These are phyloP conservation scores for Jordanella pulchra DNA, from an alignment of 2,797 vertebrate genomes.

Conservation along the genomic window DNA sequence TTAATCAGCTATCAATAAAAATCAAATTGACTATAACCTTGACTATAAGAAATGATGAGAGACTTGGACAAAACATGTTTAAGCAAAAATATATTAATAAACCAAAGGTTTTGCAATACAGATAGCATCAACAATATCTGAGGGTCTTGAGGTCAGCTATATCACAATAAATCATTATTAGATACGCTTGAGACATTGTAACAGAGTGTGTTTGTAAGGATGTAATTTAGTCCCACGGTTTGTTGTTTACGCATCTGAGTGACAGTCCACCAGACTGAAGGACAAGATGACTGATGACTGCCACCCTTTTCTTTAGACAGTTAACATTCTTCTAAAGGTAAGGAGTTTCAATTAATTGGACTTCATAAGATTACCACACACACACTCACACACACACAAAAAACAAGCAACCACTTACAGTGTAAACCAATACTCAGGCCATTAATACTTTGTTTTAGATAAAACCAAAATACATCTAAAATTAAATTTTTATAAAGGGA, in stretches of 20 bases:
- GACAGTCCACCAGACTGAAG: conserved; percentile 62
- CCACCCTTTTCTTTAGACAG: conserved; percentile 53
- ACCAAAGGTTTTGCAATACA: conserved; percentile 12
- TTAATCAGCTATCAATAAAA: too few species aligned
- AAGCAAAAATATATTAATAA: not conserved
- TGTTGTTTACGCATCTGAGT: conserved; percentile 12
- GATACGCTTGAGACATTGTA: conserved; percentile 43
- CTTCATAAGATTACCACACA: conserved; percentile 50
- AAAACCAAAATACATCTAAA: conserved; percentile 10
- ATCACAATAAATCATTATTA: conserved; percentile 63
- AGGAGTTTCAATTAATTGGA: conserved; percentile 64
- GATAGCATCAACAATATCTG: conserved; percentile 21
- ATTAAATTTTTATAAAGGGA: conserved; percentile 22
- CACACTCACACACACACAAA: conserved; percentile 17
- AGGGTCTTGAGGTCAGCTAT: conserved; percentile 34
- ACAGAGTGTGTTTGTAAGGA: not conserved
- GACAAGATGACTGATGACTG: conserved; percentile 79
- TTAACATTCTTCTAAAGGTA: conserved; percentile 65
- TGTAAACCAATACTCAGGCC: not conserved
- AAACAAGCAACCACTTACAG: too few species aligned
- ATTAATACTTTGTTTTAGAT: not conserved
- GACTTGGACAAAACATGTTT: not conserved
- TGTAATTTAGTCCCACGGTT: conserved; percentile 1
- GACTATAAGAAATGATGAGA: too few species aligned
- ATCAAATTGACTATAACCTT: too few species aligned